A percentile compares a stretch with the other conserved stretches of the same genome.
These are phyloP conservation scores for Thyatira batis DNA, from an alignment of 2,888 invertebrate species.

Conservation along the genomic window DNA sequence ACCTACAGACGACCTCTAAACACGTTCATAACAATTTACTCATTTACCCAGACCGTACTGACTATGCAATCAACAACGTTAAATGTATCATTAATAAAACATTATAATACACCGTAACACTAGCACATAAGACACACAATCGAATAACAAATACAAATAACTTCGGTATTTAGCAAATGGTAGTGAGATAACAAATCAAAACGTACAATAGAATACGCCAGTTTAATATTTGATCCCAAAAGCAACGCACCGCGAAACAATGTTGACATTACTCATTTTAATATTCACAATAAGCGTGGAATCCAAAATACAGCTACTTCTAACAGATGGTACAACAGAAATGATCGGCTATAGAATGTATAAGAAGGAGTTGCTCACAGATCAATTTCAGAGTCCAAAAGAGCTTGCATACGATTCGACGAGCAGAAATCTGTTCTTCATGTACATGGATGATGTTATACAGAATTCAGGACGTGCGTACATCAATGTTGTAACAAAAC, in stretches of 20 bases:
- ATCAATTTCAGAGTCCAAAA: constrained; percentile 53
- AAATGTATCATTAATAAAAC: constrained; percentile 5
- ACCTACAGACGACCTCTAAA: constrained; percentile 43
- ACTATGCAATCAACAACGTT: constrained; percentile 4
- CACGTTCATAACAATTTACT: constrained; percentile 54
- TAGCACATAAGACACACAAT: constrained; percentile 34
- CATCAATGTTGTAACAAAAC: constrained; percentile 62
- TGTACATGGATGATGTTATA: constrained; percentile 69
- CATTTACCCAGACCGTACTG: constrained; percentile 37
- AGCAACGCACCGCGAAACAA: constrained; percentile 34
- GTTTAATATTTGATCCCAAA: constrained; percentile 40
- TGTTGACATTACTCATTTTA: constrained; percentile 33
- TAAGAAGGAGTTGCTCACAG: constrained; percentile 61
- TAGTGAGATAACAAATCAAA: constrained; percentile 54
- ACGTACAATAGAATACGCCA: constrained; percentile 41
- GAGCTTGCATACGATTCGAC: constrained; percentile 70
- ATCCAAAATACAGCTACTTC: constrained; percentile 48
- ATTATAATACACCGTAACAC: constrained; percentile 22
- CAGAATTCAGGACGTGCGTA: constrained; percentile 67
- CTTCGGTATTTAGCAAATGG: constrained; percentile 36
- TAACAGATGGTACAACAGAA: constrained; percentile 58
- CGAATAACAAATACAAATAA: constrained; percentile 8
- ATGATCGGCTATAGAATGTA: constrained; percentile 62
- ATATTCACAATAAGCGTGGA: constrained; percentile 37
- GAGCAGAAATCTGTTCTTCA: constrained; percentile 67